These are phyloP conservation scores for Rhyzopertha dominica DNA, from an alignment of 1,140 invertebrate genomes.

Conservation along the genomic window DNA sequence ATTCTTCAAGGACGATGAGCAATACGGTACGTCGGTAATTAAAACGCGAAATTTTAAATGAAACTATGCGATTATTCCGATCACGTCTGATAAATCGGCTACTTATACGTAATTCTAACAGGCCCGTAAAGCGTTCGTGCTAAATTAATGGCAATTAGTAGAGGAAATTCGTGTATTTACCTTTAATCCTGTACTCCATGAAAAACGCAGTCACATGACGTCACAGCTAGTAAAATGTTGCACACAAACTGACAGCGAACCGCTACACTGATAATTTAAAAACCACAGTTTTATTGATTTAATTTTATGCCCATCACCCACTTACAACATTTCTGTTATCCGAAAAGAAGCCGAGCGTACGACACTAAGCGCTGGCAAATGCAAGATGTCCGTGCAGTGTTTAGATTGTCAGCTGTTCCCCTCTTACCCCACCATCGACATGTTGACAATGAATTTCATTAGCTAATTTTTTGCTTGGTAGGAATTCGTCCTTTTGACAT, in stretches of 20 bases:
- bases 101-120: slow-evolving; percentile 3
- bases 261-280: too few relatives aligned
- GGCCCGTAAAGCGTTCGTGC: neutral
- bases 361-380: slow-evolving; percentile 13
- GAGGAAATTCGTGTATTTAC: slow-evolving; percentile 15
- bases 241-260: too few relatives aligned
- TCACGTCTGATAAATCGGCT: neutral
- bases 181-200: slow-evolving; percentile 18
- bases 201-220: slow-evolving; percentile 25
- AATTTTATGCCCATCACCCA: too few relatives aligned
- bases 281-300: too few relatives aligned
- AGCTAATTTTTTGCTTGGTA: slow-evolving; percentile 10
- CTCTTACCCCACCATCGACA: neutral
- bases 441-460: slow-evolving; percentile 16
- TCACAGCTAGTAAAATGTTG: slow-evolving; percentile 20
- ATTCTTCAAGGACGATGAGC: slow-evolving; percentile 21
- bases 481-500: too few relatives aligned
- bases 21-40: slow-evolving; percentile 4
- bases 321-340: slow-evolving; percentile 21
- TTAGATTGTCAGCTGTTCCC: slow-evolving; percentile 26
- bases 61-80: slow-evolving; percentile 7
- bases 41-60: slow-evolving; percentile 19
- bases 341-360: slow-evolving; percentile 7
- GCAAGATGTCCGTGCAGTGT: slow-evolving; percentile 23
- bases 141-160: slow-evolving; percentile 1